Evolutionary conservation across 2,797 vertebrate species (phyloP).

Genomic region (Rhyacichthys aspro): DNA sequence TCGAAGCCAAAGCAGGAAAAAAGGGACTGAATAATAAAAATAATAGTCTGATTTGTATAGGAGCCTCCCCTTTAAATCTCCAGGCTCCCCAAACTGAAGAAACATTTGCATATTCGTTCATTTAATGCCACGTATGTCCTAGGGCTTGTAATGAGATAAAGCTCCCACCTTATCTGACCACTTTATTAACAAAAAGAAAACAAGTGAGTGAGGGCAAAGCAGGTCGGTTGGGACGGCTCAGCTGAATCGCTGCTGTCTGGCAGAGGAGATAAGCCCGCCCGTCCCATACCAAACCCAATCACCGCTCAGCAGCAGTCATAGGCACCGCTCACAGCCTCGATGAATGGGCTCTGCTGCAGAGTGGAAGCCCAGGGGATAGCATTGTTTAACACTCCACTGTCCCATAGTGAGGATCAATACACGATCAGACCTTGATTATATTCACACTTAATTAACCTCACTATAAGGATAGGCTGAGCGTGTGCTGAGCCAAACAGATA

Average conservation of each 20-base stretch:
- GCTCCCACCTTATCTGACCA: constrained; percentile 75
- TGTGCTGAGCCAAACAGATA: constrained; percentile 48
- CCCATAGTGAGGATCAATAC: constrained; percentile 69
- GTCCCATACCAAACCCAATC: constrained; percentile 71
- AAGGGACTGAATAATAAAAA: constrained; percentile 54
- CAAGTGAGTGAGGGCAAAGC: constrained; percentile 66
- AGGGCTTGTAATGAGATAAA: constrained; percentile 77
- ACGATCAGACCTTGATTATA: constrained; percentile 74
- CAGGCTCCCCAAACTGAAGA: constrained; percentile 45
- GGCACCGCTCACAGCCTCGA: constrained; percentile 52
- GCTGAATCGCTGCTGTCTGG: constrained; percentile 74
- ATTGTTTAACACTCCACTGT: constrained; percentile 73
- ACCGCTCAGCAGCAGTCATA: constrained; percentile 62
- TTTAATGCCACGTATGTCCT: constrained; percentile 56
- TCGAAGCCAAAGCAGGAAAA: constrained; percentile 9
- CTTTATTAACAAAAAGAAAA: constrained; percentile 77
- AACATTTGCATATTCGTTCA: constrained; percentile 68
- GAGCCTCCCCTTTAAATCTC: constrained; percentile 52
- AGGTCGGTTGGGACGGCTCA: constrained; percentile 65
- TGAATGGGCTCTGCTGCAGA: constrained; percentile 64
- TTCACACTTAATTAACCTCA: constrained; percentile 78
- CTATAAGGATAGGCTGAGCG: constrained; percentile 52
- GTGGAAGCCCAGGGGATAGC: constrained; percentile 59
- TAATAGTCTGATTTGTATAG: constrained; percentile 47
- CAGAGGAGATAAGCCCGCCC: constrained; percentile 72